Base-by-base conservation (phyloP, 2,888 invertebrate genomes). In the Eupithecia pulchellata region DNA sequence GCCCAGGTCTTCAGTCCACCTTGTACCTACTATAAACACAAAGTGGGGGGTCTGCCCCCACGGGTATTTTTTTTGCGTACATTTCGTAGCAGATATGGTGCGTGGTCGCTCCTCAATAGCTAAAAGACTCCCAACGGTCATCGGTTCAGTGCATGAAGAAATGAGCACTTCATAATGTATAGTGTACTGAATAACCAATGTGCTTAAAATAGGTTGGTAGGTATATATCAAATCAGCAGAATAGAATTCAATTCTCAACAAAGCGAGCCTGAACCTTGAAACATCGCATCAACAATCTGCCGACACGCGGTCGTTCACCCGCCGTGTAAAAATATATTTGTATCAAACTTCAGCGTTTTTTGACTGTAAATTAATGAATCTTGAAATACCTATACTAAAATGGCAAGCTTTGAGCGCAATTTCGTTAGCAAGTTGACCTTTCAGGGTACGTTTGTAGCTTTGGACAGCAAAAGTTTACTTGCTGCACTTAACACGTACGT, bases 261-360 rank as follows among this genome's bases (percentile, higher is more conserved):
- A 61, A 34, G 20, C n/a, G 4, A 32, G 20, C 34, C 25, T 25
- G 11, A 32, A 61, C 61, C 61, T 61, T 61, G 61, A 20, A 61
- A 20, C n/a, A 13, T 20, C 17, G 4, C 30, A 30, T 61, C 32
- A 61, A 36, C 61, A 61, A 61, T 32, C 32, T 14, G 34, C 34
- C 11, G 32, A 32, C 34, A 4, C 11, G 17, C 34, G 61, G 61
- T 34, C 61, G 11, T 61, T 34, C 34, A 61, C 61, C 61, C 34
- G 20, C 3, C 2, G 34, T 20, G 34, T 61, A 36, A 61, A 61
- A 61, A 61, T 61, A 32, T 20, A 32, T 25, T 60, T 60, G 34
- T 36, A 32, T 20, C 25, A 61, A 60, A 32, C 20, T 61, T 61
- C 34, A 5, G 14, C 25, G 34, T 20, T 61, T 20, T 30, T 25